Evolutionary conservation across 1,140 invertebrate species (phyloP).

Genomic region (Papilio helenus): DNA sequence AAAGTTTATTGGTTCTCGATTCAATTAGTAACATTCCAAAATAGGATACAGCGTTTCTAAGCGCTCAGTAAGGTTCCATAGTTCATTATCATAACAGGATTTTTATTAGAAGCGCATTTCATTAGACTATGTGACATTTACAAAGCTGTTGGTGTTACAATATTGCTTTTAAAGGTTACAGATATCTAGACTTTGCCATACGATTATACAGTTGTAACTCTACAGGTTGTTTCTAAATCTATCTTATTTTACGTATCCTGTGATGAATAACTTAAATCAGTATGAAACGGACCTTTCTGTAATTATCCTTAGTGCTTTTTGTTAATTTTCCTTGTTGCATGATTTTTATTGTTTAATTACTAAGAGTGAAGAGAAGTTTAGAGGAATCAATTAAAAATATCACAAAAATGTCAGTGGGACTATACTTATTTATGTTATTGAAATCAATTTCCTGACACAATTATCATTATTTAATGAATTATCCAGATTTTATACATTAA

Average conservation of each 20-base stretch:
- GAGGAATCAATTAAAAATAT: too few relatives aligned
- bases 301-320: too few relatives aligned
- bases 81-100: constrained; percentile 36
- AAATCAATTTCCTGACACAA: constrained; percentile 5
- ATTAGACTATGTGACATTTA: constrained; percentile 21
- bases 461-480: neutral
- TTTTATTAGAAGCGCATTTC: constrained; percentile 28
- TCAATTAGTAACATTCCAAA: constrained; percentile 17
- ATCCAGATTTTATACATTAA: neutral
- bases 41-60: constrained; percentile 21
- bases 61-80: neutral
- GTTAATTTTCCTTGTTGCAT: too few relatives aligned
- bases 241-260: too few relatives aligned
- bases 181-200: neutral
- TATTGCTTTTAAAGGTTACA: constrained; percentile 13
- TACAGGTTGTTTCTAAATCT: too few relatives aligned
- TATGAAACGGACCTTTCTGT: too few relatives aligned
- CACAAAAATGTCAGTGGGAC: neutral
- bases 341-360: too few relatives aligned
- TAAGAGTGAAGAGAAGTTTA: too few relatives aligned
- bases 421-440: neutral
- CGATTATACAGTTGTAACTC: neutral
- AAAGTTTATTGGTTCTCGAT: neutral
- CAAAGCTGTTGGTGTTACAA: constrained; percentile 5
- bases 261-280: too few relatives aligned